Conservation (phyloP, 2,888 invertebrate genomes). For the Rhagonycha lutea region DNA sequence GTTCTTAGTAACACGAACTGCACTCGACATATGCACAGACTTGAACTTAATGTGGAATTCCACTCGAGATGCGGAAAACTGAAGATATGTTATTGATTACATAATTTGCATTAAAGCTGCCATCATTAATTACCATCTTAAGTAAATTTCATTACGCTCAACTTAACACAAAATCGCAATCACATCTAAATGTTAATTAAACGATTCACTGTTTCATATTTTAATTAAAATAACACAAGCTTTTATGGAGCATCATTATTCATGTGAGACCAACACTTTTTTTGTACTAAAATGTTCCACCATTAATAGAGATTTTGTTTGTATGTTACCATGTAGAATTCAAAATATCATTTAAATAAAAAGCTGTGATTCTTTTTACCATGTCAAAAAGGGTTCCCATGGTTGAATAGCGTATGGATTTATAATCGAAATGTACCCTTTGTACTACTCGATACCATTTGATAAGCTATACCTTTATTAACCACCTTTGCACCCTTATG, state of each 20-base stretch:
- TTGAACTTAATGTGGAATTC: slow-evolving; percentile 1
- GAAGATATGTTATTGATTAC: slow-evolving; percentile 13
- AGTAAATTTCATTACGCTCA: background rate
- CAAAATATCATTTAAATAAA: background rate
- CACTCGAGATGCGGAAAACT: slow-evolving; percentile 1
- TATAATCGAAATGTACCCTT: background rate
- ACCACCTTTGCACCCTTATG: background rate
- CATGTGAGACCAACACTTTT: background rate
- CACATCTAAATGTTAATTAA: background rate
- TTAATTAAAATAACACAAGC: background rate
- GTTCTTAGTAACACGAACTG: background rate
- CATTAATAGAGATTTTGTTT: background rate
- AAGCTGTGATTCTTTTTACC: too few species aligned
- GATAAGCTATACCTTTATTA: background rate
- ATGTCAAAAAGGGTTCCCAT: background rate
- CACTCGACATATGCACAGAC: background rate
- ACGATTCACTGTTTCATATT: background rate
- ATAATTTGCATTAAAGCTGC: slow-evolving; percentile 8
- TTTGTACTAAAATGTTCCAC: background rate
- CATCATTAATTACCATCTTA: slow-evolving; percentile 10
- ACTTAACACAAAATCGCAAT: background rate
- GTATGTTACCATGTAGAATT: background rate
- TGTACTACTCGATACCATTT: background rate
- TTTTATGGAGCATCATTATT: background rate
- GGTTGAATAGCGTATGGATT: background rate